These are phyloP conservation scores for Falco rusticolus DNA, from an alignment of 2,797 vertebrate genomes.

Conservation along the genomic window DNA sequence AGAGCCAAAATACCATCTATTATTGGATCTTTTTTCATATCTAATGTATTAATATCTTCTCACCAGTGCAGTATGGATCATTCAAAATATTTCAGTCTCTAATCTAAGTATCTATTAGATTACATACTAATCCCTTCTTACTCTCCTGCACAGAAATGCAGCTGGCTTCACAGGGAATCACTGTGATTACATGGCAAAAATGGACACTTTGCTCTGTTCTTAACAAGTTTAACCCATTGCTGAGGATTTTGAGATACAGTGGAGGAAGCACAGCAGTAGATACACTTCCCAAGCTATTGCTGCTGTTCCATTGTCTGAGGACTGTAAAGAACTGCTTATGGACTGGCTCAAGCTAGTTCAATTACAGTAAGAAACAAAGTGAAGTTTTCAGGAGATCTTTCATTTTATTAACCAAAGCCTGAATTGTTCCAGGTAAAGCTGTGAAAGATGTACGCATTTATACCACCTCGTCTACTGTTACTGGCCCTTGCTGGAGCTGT, in stretches of 20 bases:
- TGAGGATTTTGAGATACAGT: not conserved
- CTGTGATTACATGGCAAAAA: not conserved
- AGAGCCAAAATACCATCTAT: not conserved
- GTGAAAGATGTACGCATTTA: not conserved
- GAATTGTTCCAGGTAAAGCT: not conserved
- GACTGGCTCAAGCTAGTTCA: not conserved
- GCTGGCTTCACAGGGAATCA: accelerated
- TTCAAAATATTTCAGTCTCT: not conserved
- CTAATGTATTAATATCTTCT: not conserved
- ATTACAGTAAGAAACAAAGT: not conserved
- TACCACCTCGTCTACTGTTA: not conserved
- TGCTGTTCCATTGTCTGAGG: not conserved
- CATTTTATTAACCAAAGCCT: not conserved
- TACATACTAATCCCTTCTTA: not conserved
- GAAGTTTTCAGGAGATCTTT: not conserved
- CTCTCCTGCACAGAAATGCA: not conserved
- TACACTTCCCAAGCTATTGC: not conserved
- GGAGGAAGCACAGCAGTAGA: not conserved
- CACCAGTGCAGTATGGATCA: not conserved
- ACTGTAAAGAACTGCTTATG: not conserved
- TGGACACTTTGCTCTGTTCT: not conserved
- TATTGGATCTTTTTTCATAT: not conserved
- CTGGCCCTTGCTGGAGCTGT: not conserved
- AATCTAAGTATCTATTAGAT: not conserved
- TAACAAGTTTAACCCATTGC: not conserved